Percentiles rank a stretch among this genome's conserved stretches.
Evolutionary conservation across 2,888 invertebrate species (phyloP).

Genomic region (Melitaea athalia): DNA sequence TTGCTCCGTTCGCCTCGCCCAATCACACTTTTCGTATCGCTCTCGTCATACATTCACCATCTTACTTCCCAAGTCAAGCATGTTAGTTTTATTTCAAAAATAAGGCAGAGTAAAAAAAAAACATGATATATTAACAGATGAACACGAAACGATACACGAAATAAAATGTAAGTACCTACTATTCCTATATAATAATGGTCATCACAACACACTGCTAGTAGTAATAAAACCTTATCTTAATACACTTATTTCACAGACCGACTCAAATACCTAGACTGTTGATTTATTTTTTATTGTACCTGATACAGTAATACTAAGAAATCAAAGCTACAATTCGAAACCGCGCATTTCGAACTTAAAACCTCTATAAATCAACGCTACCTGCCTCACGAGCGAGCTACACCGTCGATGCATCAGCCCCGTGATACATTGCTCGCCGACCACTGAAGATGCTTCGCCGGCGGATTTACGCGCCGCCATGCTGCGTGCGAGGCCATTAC

Average conservation of each 20-base stretch:
- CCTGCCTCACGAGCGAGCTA: slow-evolving; percentile 24
- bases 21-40: too few relatives aligned
- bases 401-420: slow-evolving; percentile 28
- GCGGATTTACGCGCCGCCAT: slow-evolving; percentile 29
- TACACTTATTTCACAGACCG: neutral
- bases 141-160: neutral
- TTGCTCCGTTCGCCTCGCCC: too few relatives aligned
- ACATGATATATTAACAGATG: too few relatives aligned
- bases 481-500: slow-evolving; percentile 29
- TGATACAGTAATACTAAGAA: neutral
- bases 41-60: too few relatives aligned
- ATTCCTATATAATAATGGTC: too few relatives aligned
- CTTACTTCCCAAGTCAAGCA: too few relatives aligned
- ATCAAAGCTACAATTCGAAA: slow-evolving; percentile 23
- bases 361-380: slow-evolving; percentile 32
- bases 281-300: slow-evolving; percentile 1
- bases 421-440: slow-evolving; percentile 27
- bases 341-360: slow-evolving; percentile 24
- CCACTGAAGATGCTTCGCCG: slow-evolving; percentile 21
- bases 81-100: too few relatives aligned
- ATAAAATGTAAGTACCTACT: neutral
- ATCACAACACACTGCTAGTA: too few relatives aligned
- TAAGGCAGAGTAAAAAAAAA: too few relatives aligned
- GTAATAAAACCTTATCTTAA: neutral
- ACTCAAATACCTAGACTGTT: neutral